Evolutionary conservation across 2,797 vertebrate genomes (phyloP), one percentile per base, ranked within the genome.

Genomic region (Protonibea diacanthus): DNA sequence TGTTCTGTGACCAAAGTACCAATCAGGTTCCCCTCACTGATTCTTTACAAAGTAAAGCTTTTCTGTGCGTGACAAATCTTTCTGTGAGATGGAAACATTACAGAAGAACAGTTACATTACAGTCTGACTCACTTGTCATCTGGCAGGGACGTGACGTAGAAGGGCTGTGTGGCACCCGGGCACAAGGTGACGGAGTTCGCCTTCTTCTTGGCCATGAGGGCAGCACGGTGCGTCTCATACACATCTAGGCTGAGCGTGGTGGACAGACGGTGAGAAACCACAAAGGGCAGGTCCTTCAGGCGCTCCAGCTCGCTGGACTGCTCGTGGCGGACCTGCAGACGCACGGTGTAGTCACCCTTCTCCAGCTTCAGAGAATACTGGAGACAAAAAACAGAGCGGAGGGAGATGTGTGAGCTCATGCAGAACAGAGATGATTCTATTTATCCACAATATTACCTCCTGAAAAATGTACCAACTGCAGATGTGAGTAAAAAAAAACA

Each of bases 351-450:
- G 91, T 99, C 98, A 25, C 98, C 98, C 88, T 99, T 99, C 88
- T 99, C 98, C 95, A 99, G 94, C 92, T 99, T 99, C 92, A 99
- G 92, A 42, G 98, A 97, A 92, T 99, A 99, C 98, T 99, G 81
- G 2, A 61, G 40, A 21, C 25, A 40, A 5, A 20, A 64, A 64
- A 60, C 9, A 61, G 3, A 71, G 12, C 15, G 3, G 38, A 12
- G 21, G 17, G 15, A 45, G 23, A 40, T 6, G 23, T 33, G 27
- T 82, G 20, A 52, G 18, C 5, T 55, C 7, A 48, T 67, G 2
- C 14, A 72, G 6, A 40, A 1, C 29, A 47, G 12, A 3, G 14
- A 18, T 14, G 1, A 12, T 51, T 2, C 6, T 18, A 21, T 18
- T 48, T 15, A 25, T 4, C 51, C 15, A 53, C 48, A 71, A 59